These are phyloP conservation scores for Galeopsomyia nigrocyanea DNA, from an alignment of 2,888 invertebrate species.

Conservation along the genomic window DNA sequence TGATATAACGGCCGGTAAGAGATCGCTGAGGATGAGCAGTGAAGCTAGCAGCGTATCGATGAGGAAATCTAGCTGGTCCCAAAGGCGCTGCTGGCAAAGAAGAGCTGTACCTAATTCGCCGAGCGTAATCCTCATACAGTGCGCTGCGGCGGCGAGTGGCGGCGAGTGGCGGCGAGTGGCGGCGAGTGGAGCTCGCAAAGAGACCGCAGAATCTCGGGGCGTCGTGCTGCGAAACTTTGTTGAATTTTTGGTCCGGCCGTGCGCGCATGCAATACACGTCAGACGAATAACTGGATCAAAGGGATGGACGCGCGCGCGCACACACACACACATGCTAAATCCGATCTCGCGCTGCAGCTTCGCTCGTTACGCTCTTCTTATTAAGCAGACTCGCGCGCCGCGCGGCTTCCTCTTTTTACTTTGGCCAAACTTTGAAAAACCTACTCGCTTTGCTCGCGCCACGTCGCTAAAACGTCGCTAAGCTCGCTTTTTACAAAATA, in stretches of 20 bases:
- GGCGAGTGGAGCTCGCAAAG: constrained; percentile 55
- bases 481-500: constrained; percentile 38
- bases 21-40: no score
- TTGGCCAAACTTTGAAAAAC: constrained; percentile 43
- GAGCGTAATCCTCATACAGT: constrained; percentile 54
- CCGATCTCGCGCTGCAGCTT: constrained; percentile 30
- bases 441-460: constrained; percentile 16
- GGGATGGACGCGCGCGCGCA: constrained; percentile 52
- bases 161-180: no score
- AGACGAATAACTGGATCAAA: constrained; percentile 64
- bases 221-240: constrained; percentile 59
- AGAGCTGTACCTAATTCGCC: constrained; percentile 51
- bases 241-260: constrained; percentile 65
- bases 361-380: constrained; percentile 48
- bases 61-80: no score
- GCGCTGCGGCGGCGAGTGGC: constrained; percentile 37
- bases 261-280: constrained; percentile 52
- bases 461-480: constrained; percentile 38
- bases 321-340: constrained; percentile 46
- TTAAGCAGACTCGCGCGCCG: constrained; percentile 28
- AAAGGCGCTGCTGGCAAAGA: constrained; percentile 23
- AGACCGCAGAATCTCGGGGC: constrained; percentile 64
- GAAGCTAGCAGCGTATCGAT: no score
- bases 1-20: constrained; percentile 6
- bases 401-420: constrained; percentile 31